Evolutionary conservation across 2,113 vertebrate species (phyloP), one percentile per base, ranked within the genome.

Genomic region (Pandion haliaetus): DNA sequence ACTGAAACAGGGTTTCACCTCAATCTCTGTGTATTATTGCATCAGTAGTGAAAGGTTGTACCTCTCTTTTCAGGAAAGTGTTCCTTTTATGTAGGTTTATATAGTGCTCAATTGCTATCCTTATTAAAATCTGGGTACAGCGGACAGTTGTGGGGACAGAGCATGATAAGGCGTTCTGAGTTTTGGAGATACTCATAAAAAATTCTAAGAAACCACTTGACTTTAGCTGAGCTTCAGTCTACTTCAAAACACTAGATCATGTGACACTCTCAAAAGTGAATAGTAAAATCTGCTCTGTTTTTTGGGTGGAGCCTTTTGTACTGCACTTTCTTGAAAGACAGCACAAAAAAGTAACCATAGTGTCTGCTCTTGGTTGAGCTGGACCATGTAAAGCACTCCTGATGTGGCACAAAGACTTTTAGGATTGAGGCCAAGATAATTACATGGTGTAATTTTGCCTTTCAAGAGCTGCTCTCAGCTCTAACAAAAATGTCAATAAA

Each of bases 361-460:
- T 61, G 15, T 42, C 21, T 91, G 19, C 8, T 59, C 5, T 61
- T 59, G 36, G 7, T 79, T 76, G 62, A 79, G 14, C 3, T 69
- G 28, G 24, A 76, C 25, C 21, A 54, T 0, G 0, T 69, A 72
- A 77, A 82, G 2, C 26, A 32, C n/a, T 52, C 36, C 31, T 69
- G 40, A 54, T 77, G 34, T 4, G 2, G 14, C 24, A 65, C 12
- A 69, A 91, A 82, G 9, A 29, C 26, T 91, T 76, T 34, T 29
- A 82, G 81, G n/a, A 90, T 61, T 14, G 11, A 59, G 44, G 44
- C 26, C 81, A 93, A 87, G 44, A 79, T 32, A 89, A 93, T 91
- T 79, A 63, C 17, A 45, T 65, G 12, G 36, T 32, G 12, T 57
- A 79, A 82, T 82, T 94, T 96, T 82, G 19, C 7, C 40, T 92